Evolutionary conservation across 2,888 invertebrate species (phyloP), one percentile per base, ranked within the genome.

Genomic region (Micoletzkya japonica): DNA sequence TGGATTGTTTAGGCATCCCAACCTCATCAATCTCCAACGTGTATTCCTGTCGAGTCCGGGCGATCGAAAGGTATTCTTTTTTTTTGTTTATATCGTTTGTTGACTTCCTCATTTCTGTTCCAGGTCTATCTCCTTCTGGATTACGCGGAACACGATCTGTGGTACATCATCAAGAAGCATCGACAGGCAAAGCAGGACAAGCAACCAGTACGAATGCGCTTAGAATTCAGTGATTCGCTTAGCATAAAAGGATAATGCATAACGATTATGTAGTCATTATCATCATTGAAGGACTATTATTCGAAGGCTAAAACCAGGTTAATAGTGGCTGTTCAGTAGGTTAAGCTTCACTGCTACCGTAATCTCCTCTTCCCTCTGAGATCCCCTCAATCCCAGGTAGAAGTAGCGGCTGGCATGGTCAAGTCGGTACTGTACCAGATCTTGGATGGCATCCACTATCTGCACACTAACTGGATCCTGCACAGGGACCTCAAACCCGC

Each of bases 151-250:
- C 97, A 98, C 89, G 98, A 98, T 88, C 88, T 98, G 70, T 99
- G 97, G 98, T 97, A 98, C 86, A 98, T 98, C 36, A 98, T 98
- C 61, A 98, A 98, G 88, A 96, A 94, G 86, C 97, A 98, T 86
- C 90, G 98, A 84, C 94, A 95, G 70, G 95, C 96, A 0, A 97
- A 97, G 87, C 50, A 94, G 7, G 95, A 93, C 84, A 96, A 97
- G 85, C 95, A 95, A 85, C 92, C 93, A 72, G 94, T 97, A n/a
- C 71, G 71, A n/a, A n/a, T n/a, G n/a, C n/a, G n/a, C n/a, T n/a
- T n/a, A n/a, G n/a, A n/a, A n/a, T n/a, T n/a, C n/a, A 73, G 71
- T 6, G 58, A 10, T 36, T n/a, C 58, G n/a, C 30, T 1, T 58
- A 3, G 32, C 1, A 14, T 20, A 14, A 14, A 14, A 2, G 28